These are phyloP conservation scores for Musca domestica DNA, from an alignment of 1,140 invertebrate genomes.

Conservation along the genomic window DNA sequence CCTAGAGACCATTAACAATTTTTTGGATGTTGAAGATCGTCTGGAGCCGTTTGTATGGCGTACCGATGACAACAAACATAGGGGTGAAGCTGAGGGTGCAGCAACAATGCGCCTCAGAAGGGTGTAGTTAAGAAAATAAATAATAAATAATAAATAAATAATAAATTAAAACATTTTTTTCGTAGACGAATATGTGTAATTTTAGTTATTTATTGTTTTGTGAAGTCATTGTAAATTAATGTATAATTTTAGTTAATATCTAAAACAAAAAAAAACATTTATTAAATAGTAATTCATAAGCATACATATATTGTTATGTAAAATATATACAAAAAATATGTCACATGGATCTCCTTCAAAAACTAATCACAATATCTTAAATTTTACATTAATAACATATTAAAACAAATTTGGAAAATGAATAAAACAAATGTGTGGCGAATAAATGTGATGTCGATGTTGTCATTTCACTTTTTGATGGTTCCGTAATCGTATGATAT, in stretches of 20 bases:
- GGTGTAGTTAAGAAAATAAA: conserved; percentile 28
- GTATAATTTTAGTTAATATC: conserved; percentile 8
- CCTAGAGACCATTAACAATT: conserved; percentile 80
- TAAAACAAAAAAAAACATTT: neutral
- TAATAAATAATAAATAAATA: too few species aligned
- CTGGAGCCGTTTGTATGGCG: conserved; percentile 90
- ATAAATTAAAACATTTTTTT: neutral
- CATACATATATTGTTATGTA: too few species aligned
- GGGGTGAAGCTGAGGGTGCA: conserved; percentile 47
- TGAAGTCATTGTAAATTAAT: conserved; percentile 7
- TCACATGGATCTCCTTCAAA: too few species aligned
- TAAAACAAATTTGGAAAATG: too few species aligned
- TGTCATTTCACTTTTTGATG: too few species aligned
- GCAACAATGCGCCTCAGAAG: conserved; percentile 42
- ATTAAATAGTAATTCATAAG: neutral
- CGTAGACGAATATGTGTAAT: neutral
- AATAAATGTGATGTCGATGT: too few species aligned
- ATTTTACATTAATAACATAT: too few species aligned
- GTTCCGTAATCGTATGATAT: too few species aligned
- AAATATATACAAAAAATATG: too few species aligned
- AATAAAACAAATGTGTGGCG: too few species aligned
- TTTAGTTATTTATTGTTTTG: neutral
- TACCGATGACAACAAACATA: conserved; percentile 56
- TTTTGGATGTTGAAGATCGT: conserved; percentile 78
- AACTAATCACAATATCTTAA: too few species aligned